Conservation (phyloP, 2,797 vertebrate species). For the Takifugu ocellatus region DNA sequence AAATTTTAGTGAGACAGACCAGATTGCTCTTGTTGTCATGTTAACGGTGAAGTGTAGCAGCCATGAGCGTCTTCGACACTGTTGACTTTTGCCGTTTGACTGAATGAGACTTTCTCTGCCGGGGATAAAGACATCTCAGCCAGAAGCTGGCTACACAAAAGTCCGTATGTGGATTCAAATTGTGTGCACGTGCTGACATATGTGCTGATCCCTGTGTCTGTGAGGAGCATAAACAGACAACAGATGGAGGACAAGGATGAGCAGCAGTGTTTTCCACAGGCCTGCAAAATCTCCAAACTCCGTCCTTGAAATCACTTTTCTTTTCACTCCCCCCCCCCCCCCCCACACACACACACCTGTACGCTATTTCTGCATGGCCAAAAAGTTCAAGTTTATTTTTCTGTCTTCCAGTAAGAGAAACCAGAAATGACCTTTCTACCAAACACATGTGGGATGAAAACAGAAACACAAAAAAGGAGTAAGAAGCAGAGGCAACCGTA, state of each 20-base stretch:
- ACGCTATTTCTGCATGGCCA: background rate
- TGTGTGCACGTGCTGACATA: background rate
- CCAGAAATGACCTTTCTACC: no score
- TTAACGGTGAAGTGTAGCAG: constrained; percentile 11
- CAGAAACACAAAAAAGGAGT: background rate
- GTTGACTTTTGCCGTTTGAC: constrained; percentile 34
- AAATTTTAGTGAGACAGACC: constrained; percentile 1
- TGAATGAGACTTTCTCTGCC: constrained; percentile 39
- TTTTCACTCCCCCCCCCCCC: background rate
- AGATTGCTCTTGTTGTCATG: constrained; percentile 17
- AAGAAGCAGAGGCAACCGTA: constrained; percentile 58
- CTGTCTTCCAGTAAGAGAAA: no score
- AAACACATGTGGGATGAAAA: background rate
- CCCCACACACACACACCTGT: background rate
- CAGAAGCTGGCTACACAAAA: constrained; percentile 14
- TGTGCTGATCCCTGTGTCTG: background rate
- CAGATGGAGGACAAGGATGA: background rate
- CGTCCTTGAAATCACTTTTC: no score
- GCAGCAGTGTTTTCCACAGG: constrained; percentile 2
- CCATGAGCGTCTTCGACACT: background rate
- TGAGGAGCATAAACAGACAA: constrained; percentile 2
- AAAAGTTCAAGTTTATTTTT: background rate
- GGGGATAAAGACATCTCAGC: constrained; percentile 40
- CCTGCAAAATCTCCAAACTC: background rate
- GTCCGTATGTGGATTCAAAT: background rate